Evolutionary conservation across 2,888 invertebrate genomes (phyloP).

Genomic region (Eupithecia tripunctaria): DNA sequence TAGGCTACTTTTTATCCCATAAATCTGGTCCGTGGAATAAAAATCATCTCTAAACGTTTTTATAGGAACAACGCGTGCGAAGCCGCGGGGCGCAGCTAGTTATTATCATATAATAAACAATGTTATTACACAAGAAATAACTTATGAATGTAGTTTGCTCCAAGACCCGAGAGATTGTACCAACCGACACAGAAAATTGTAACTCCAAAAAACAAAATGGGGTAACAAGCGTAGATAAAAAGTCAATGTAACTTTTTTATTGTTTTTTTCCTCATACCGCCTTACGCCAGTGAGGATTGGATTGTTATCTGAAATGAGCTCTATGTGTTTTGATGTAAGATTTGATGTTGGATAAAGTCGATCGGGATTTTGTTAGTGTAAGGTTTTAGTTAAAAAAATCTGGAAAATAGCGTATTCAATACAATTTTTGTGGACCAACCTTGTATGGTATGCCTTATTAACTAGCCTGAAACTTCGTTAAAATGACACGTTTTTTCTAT

Average conservation of each 20-base stretch:
- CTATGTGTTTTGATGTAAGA: constrained; percentile 3
- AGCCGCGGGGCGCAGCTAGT: too few relatives aligned
- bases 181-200: constrained; percentile 36
- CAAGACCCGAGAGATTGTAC: background rate
- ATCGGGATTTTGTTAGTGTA: background rate
- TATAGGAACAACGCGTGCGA: too few relatives aligned
- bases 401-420: too few relatives aligned
- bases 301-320: constrained; percentile 2
- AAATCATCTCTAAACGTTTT: too few relatives aligned
- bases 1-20: too few relatives aligned
- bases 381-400: background rate
- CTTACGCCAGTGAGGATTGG: constrained; percentile 3
- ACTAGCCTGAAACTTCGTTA: too few relatives aligned
- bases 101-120: background rate
- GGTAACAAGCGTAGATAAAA: constrained; percentile 37
- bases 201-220: constrained; percentile 37
- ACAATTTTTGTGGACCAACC: too few relatives aligned
- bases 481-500: too few relatives aligned
- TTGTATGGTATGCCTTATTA: too few relatives aligned
- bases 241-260: constrained; percentile 44
- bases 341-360: constrained; percentile 1
- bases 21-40: too few relatives aligned
- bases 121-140: background rate
- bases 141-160: background rate
- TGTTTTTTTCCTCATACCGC: constrained; percentile 17